phyloP scores from a whole-genome alignment of 2,797 vertebrate species.

The Tamandua tetradactyla region DNA sequence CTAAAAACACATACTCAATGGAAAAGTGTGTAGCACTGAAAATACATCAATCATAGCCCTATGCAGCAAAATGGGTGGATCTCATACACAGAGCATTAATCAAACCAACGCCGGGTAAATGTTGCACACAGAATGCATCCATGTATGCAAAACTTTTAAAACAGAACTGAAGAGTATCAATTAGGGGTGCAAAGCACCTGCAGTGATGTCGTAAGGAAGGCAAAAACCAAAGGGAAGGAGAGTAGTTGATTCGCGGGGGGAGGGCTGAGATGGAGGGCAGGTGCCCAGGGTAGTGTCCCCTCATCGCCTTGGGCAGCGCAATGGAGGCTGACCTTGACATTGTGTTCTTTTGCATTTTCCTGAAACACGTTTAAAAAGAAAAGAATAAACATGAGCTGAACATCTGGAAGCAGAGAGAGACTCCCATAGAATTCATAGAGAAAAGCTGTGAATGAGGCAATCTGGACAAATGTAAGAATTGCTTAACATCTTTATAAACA shows the following conservation, averaged over 20 bases:
- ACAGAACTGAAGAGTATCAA: rapidly evolving
- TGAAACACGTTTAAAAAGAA: not conserved
- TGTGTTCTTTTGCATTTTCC: not conserved
- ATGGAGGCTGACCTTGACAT: not conserved
- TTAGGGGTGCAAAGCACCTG: rapidly evolving
- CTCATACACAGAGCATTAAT: rapidly evolving
- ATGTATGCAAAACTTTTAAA: too few species aligned
- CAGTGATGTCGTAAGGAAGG: rapidly evolving
- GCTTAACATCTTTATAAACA: not conserved
- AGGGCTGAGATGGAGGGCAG: not conserved
- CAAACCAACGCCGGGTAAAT: rapidly evolving
- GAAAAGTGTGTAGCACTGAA: rapidly evolving
- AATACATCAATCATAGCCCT: rapidly evolving
- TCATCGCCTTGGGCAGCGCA: not conserved
- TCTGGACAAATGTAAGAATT: not conserved
- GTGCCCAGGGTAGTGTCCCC: too few species aligned
- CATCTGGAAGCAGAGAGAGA: not conserved
- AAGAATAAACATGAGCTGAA: not conserved
- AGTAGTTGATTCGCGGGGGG: rapidly evolving
- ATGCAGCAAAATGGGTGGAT: rapidly evolving
- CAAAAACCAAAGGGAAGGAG: rapidly evolving
- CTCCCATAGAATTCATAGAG: not conserved
- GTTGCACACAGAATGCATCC: rapidly evolving
- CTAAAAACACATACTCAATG: not conserved
- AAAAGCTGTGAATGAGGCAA: not conserved